Evolutionary conservation across 1,140 invertebrate genomes (phyloP), one percentile per base, ranked within the genome.

Genomic region (Rhopalosiphum padi): DNA sequence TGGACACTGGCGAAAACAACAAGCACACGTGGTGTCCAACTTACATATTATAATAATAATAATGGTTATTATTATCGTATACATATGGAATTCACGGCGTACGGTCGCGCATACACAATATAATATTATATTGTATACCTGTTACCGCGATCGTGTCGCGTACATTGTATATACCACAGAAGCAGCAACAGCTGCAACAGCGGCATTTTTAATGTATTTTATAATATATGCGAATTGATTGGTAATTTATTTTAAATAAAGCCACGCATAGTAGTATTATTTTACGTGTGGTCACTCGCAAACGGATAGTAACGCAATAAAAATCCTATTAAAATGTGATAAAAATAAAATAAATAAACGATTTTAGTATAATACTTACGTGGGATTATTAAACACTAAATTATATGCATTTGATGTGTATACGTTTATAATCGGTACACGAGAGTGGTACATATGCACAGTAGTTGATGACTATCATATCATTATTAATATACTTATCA

Each of bases 321-420:
- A 77, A 77, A 77, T 77, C 60, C 60, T 77, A 77, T 77, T 77
- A 77, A 77, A 77, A 77, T n/a, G 60, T 77, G 60, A 77, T 77
- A 77, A 77, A n/a, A 35, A 35, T n/a, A 77, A 77, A 77, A 77
- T 68, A n/a, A 15, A n/a, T 15, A 77, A 77, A 77, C 60, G 60
- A n/a, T n/a, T 68, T 68, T 68, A 30, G 48, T 51, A n/a, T 68
- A n/a, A n/a, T 68, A n/a, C n/a, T 51, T 51, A n/a, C n/a, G 30
- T n/a, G 60, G 30, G 60, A 8, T 18, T 77, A 77, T 77, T n/a
- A 77, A 77, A 77, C 30, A 35, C 60, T n/a, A 77, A 77, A 77
- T 77, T 77, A 77, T 18, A n/a, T 6, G 15, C n/a, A 77, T 77
- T 77, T 18, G 30, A 77, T 77, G 60, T 18, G 60, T 77, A 51